Evolutionary conservation across 1,140 invertebrate species (phyloP), one percentile per base, ranked within the genome.

Genomic region (Monochamus saltuarius): DNA sequence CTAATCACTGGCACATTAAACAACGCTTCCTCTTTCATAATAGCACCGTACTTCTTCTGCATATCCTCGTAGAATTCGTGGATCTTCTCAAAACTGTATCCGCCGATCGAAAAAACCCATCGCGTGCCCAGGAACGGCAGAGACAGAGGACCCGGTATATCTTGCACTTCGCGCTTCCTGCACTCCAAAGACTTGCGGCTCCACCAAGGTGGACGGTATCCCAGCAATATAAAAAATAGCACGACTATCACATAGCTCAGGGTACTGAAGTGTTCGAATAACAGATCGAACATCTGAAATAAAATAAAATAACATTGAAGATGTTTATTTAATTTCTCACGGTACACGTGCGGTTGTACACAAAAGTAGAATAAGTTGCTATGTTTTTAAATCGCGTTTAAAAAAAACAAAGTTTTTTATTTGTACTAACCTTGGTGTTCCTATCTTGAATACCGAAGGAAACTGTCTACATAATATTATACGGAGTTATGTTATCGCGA

Each of bases 41-140:
- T 81, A 39, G 82, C 77, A 19, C 92, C 92, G 77, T 90, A 94
- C 56, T 82, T 81, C 58, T 74, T 75, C 70, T 85, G 84, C 79
- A 89, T 85, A 66, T 89, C 87, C 85, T 75, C 67, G 74, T 93
- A 91, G 55, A 87, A 88, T 64, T 91, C 86, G 73, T 93, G 91
- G 22, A 93, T 78, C 70, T 89, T 87, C 52, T 84, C 84, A 75
- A 91, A 80, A 63, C 81, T 83, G 69, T 91, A 93, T 39, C 81
- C 76, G 8, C 87, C 85, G 35, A 64, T 68, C 1, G 79, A 82
- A 73, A 89, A 93, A 13, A 89, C 84, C 91, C 91, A 94, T 45
- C 84, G 82, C 4, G 90, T 92, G 1, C 91, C 91, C n/a, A 94
- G 66, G 16, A 91, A 75, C 0, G 91, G 90, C 14, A 93, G 69